Conservation (phyloP, 2,113 vertebrate species). For the Spea multiplicata region DNA sequence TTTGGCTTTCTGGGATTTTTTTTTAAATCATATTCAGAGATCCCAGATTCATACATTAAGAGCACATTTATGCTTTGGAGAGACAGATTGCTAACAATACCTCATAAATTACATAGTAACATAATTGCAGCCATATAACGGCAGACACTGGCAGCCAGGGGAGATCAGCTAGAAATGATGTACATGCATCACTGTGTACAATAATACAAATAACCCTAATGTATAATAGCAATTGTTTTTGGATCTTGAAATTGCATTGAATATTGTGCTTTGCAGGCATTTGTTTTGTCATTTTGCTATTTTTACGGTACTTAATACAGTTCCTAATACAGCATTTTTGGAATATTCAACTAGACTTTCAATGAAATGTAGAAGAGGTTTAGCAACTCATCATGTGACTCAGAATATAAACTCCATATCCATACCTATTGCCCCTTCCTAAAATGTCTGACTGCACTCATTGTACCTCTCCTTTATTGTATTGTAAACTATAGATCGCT, state of each 20-base stretch:
- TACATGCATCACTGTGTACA: not conserved
- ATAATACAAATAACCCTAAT: not conserved
- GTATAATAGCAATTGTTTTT: not conserved
- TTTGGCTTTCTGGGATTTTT: too few relatives aligned
- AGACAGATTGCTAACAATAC: not conserved
- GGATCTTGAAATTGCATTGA: not conserved
- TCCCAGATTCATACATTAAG: not conserved
- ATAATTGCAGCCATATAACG: not conserved
- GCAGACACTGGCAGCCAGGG: not conserved
- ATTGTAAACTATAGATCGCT: too few relatives aligned
- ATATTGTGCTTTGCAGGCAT: not conserved
- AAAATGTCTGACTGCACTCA: too few relatives aligned
- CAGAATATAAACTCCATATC: too few relatives aligned
- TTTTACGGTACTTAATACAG: too few relatives aligned
- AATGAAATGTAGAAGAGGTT: too few relatives aligned
- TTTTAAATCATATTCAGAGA: too few relatives aligned
- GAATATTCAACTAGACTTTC: too few relatives aligned
- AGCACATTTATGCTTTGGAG: not conserved
- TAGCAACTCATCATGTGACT: too few relatives aligned
- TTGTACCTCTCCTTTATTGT: too few relatives aligned
- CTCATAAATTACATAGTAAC: conserved; percentile 1
- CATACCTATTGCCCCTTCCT: too few relatives aligned
- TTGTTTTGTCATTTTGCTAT: not conserved
- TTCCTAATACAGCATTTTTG: too few relatives aligned
- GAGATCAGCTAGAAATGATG: not conserved